Base-by-base conservation (phyloP, 1,140 invertebrate species). In the Bactericera cockerelli region DNA sequence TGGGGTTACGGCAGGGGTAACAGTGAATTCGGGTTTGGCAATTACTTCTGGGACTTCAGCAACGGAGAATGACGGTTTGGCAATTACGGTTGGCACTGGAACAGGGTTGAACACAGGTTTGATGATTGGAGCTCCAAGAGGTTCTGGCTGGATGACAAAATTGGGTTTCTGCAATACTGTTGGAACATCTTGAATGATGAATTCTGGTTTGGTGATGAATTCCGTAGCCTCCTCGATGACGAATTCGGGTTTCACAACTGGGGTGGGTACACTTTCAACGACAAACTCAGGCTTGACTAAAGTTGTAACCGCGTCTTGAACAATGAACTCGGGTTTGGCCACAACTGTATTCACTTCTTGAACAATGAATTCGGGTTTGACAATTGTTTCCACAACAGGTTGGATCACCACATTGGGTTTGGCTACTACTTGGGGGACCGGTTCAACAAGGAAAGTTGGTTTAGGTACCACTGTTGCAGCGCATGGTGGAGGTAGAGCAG, bases 181-280 rank as follows among this genome's bases (percentile, higher is more conserved):
- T 16, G 42, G 42, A 6, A 49, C 42, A 49, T 49, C 42, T 49
- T 49, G 42, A 19, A 49, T 19, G 19, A 49, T 49, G 22, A 49
- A 49, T n/a, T 49, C 42, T 16, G 42, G 42, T 49, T 49, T 49
- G 42, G 42, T 16, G 22, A 49, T 49, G 42, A 10, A 49, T n/a
- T 49, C 42, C 4, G 42, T 49, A 19, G 42, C 42, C 19, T 49
- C 42, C 19, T 49, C 42, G 19, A 49, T n/a, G 4, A 49, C 42
- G 42, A 49, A 49, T 49, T 49, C 42, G n/a, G 42, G 42, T n/a
- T 49, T 49, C n/a, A 22, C 42, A 19, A 49, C 42, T 49, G 42
- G 42, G n/a, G 42, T 49, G 6, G 42, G 42, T n/a, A 49, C n/a
- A 49, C 8, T 10, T 49, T 49, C n/a, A 22, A 49, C 19, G 42